Base-by-base conservation (phyloP, 2,797 vertebrate species). In the Odontamblyopus rebecca region DNA sequence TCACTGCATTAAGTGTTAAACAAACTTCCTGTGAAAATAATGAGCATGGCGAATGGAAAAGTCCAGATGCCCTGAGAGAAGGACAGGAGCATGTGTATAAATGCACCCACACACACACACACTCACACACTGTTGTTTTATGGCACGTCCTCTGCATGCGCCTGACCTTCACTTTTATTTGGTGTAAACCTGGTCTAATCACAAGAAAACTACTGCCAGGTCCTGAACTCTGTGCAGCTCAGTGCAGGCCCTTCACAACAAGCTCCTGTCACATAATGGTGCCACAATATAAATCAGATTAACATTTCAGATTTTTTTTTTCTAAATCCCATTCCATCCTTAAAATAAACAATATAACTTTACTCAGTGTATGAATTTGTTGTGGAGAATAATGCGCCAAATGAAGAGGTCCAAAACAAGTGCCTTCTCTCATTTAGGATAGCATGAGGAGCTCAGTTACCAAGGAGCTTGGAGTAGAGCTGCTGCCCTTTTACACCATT, bases 1-100 rank as follows among this genome's bases (percentile, higher is more conserved):
- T 88, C 83, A 70, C 61, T 71, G 70, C 75, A 61, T 72, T 69
- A 70, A 84, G 74, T 51, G 79, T 87, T 90, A 88, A 87, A 90
- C 82, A 92, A 93, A 93, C 88, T 81, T 91, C 90, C 86, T 85
- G 85, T 82, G 69, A 86, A 87, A 87, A 80, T 90, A 90, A 92
- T 78, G 78, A 91, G 88, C 77, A 53, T 66, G 62, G 67, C 83
- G n/a, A 90, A 91, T 83, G 77, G 80, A 82, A 85, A 84, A 72
- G 72, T 84, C 72, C 68, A 74, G 81, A 79, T 81, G 82, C 70
- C 78, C 80, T 79, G 51, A 71, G 69, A 61, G 76, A 85, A 86
- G 83, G 85, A 85, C 80, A 51, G 53, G 68, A 77, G 76, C 75
- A 75, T 54, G 4, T 69, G 56, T 69, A 19, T 72, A 48, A 51